Evolutionary conservation across 2,113 vertebrate genomes (phyloP).

Genomic region (Potamarius usumacintae): DNA sequence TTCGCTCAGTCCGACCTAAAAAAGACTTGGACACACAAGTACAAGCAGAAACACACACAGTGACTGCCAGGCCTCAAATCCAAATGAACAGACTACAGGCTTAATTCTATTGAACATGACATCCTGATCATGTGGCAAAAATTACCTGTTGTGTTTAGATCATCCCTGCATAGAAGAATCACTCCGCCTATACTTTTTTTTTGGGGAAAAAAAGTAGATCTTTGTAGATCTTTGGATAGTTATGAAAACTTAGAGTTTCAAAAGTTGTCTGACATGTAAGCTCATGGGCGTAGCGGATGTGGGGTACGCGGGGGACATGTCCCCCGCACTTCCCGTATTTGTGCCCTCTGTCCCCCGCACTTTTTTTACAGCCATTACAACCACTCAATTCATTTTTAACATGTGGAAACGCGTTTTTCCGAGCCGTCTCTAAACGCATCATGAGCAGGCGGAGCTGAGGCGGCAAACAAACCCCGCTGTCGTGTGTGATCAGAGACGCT

Average conservation of each 20-base stretch:
- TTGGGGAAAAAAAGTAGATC: neutral
- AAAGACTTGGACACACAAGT: neutral
- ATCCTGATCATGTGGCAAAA: neutral
- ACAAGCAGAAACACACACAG: slow-evolving; percentile 13
- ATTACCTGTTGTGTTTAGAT: neutral
- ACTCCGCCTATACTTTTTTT: neutral
- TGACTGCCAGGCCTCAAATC: neutral
- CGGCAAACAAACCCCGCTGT: too few relatives aligned
- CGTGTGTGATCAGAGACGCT: too few relatives aligned
- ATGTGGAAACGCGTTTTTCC: too few relatives aligned
- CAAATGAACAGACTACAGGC: neutral
- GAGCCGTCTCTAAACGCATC: too few relatives aligned
- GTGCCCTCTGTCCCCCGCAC: too few relatives aligned
- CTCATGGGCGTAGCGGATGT: neutral
- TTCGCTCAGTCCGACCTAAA: slow-evolving; percentile 26
- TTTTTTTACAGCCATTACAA: too few relatives aligned
- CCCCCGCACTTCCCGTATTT: too few relatives aligned
- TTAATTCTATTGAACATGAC: neutral
- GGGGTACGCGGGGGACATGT: too few relatives aligned
- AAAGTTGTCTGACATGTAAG: neutral
- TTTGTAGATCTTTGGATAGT: neutral
- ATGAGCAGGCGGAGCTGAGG: too few relatives aligned
- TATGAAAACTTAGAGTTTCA: neutral
- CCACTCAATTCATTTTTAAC: too few relatives aligned
- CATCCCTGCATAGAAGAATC: neutral